Base-by-base conservation (phyloP, 2,888 invertebrate species). In the Imbricaverruca yamaguchii region DNA sequence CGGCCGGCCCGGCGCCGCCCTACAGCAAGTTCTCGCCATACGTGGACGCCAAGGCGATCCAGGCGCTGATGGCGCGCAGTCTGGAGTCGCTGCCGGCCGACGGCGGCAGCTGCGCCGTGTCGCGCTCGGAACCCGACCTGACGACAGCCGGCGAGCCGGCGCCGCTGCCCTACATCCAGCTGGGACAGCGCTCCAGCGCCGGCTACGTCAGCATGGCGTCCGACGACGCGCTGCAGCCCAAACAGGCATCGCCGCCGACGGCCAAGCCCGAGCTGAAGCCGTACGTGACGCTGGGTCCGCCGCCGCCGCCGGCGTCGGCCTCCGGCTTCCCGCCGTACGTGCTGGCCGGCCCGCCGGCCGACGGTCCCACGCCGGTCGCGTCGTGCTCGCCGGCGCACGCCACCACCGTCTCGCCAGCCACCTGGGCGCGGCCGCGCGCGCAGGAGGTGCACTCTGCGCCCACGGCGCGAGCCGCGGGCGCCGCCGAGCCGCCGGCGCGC, bases 301-400 rank as follows among this genome's bases (percentile, higher is more conserved):
- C 74, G 74, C 74, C 74, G 74, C 74, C 53, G 53, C 74, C 74
- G 74, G 53, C 74, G 4, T 55, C 55, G 21, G 74, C n/a, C 10
- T 21, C 74, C 21, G 74, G 74, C 74, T 74, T 74, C 74, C 74
- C 74, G 74, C 74, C 74, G 53, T 74, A 74, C 21, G 74, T 74
- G 55, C 74, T 74, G 55, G 74, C 74, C 74, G 74, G 74, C 7
- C 74, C 74, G 74, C 74, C 74, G 74, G 18, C 53, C 8, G 74
- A 74, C 8, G 74, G 53, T 10, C 74, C 74, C 53, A 3, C 53
- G 7, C 53, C 74, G 74, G 21, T 74, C 53, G 53, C 53, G 55
- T 13, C 53, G 10, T 74, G 74, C 55, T 53, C 53, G 15, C 74
- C 74, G 18, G 55, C 74, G 53, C 74, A 74, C 74, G 74, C 21